Conservation (phyloP, 2,888 invertebrate species). For the Eucera pruinosa region DNA sequence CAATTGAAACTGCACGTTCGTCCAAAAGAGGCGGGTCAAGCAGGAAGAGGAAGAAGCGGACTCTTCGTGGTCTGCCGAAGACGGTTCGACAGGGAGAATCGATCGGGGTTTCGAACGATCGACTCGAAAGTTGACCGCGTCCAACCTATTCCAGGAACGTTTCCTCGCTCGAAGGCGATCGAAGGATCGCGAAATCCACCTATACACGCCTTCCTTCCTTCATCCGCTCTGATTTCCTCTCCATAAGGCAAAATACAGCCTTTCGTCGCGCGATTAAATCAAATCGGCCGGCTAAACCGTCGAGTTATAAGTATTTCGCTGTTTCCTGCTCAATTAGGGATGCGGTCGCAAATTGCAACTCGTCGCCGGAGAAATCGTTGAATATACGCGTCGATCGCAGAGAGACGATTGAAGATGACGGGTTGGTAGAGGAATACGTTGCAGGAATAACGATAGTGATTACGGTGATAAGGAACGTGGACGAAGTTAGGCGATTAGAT, state of each 20-base stretch:
- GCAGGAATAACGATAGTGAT: no score
- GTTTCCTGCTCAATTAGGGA: slow-evolving; percentile 50
- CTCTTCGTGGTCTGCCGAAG: slow-evolving; percentile 6
- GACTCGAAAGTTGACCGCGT: slow-evolving; percentile 33
- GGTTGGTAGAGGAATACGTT: no score
- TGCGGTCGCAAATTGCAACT: slow-evolving; percentile 44
- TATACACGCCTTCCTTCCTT: slow-evolving; percentile 35
- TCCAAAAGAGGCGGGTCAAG: slow-evolving; percentile 53
- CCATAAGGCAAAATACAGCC: slow-evolving; percentile 21
- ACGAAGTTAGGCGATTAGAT: not conserved
- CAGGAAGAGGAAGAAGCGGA: slow-evolving; percentile 53
- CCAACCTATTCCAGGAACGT: slow-evolving; percentile 29
- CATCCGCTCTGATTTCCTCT: slow-evolving; percentile 37
- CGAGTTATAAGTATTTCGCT: slow-evolving; percentile 43
- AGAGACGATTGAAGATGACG: no score
- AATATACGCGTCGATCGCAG: not conserved
- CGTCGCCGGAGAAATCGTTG: slow-evolving; percentile 51
- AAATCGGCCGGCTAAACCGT: slow-evolving; percentile 26
- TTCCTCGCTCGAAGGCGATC: slow-evolving; percentile 38
- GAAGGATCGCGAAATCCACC: slow-evolving; percentile 18
- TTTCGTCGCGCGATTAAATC: slow-evolving; percentile 44
- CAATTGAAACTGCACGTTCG: slow-evolving; percentile 35
- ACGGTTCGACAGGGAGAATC: slow-evolving; percentile 15
- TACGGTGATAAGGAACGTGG: slow-evolving; percentile 9
- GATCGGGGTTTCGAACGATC: slow-evolving; percentile 20